Conservation (phyloP, 2,888 invertebrate species). For the Eupithecia exiguata region DNA sequence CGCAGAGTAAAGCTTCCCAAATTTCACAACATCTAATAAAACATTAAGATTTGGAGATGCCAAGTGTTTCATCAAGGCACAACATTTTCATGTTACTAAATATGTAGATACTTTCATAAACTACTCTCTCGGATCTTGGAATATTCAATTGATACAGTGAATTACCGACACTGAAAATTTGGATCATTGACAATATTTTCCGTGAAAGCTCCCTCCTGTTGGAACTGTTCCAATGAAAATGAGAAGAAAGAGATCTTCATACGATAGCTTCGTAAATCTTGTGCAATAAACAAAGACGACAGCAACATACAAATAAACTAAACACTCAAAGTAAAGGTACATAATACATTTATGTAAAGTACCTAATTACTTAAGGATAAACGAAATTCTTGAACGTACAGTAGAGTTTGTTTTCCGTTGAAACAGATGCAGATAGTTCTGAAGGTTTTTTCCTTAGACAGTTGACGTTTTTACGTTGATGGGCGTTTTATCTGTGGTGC, state of each 20-base stretch:
- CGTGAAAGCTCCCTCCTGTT: conserved; percentile 30
- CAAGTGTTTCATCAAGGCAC: neutral
- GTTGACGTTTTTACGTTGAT: conserved; percentile 46
- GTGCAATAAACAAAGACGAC: conserved; percentile 13
- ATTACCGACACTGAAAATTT: conserved; percentile 22
- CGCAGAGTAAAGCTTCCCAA: neutral
- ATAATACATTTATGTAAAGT: neutral
- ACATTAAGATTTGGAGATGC: neutral
- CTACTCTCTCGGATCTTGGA: neutral
- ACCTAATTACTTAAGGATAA: neutral
- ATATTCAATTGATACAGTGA: conserved; percentile 12
- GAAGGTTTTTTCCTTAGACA: conserved; percentile 37
- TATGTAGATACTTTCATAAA: neutral
- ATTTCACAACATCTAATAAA: neutral
- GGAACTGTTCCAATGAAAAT: conserved; percentile 40
- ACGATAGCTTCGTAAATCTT: conserved; percentile 27
- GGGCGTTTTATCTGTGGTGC: conserved; percentile 69
- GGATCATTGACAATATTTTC: conserved; percentile 42
- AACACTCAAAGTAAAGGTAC: neutral
- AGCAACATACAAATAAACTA: neutral
- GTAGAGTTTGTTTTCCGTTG: conserved; percentile 18
- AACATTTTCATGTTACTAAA: neutral
- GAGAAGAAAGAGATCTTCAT: conserved; percentile 26
- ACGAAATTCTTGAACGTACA: neutral
- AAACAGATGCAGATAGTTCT: conserved; percentile 22